These are phyloP conservation scores for Nebria salina DNA, from an alignment of 2,888 invertebrate species.

Conservation along the genomic window DNA sequence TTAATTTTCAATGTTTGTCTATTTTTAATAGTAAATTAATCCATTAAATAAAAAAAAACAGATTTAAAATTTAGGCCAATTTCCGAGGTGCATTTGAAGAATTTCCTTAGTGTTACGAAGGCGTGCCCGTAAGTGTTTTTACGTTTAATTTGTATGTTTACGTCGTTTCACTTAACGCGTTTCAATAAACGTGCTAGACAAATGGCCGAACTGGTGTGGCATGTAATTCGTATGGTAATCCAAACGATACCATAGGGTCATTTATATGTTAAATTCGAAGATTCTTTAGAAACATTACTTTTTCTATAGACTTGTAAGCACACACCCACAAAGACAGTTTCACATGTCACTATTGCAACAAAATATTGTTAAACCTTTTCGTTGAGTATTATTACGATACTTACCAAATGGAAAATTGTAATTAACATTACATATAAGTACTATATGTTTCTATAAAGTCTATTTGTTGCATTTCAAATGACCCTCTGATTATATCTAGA, in stretches of 20 bases:
- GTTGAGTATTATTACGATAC: neutral
- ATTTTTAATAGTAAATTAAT: neutral
- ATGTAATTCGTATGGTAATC: slow-evolving; percentile 32
- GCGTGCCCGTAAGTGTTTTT: neutral
- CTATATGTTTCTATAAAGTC: too few species aligned
- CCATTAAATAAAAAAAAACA: neutral
- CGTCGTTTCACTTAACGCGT: slow-evolving; percentile 26
- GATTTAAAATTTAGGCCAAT: neutral
- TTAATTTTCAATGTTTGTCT: too few species aligned
- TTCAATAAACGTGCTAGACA: slow-evolving; percentile 13
- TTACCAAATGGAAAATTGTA: neutral
- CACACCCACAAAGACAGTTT: slow-evolving; percentile 15
- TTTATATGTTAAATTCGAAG: slow-evolving; percentile 8
- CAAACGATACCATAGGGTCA: slow-evolving; percentile 2
- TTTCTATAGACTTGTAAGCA: neutral
- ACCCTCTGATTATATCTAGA: too few species aligned
- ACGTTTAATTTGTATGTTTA: slow-evolving; percentile 35
- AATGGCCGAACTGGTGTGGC: slow-evolving; percentile 16
- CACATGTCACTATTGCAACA: neutral
- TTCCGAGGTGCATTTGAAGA: neutral
- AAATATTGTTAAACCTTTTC: neutral
- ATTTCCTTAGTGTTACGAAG: neutral
- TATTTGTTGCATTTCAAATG: too few species aligned
- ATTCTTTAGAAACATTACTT: slow-evolving; percentile 30
- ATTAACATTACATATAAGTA: too few species aligned